phyloP scores from a whole-genome alignment of 1,140 invertebrate species.

The Eriocheir sinensis region DNA sequence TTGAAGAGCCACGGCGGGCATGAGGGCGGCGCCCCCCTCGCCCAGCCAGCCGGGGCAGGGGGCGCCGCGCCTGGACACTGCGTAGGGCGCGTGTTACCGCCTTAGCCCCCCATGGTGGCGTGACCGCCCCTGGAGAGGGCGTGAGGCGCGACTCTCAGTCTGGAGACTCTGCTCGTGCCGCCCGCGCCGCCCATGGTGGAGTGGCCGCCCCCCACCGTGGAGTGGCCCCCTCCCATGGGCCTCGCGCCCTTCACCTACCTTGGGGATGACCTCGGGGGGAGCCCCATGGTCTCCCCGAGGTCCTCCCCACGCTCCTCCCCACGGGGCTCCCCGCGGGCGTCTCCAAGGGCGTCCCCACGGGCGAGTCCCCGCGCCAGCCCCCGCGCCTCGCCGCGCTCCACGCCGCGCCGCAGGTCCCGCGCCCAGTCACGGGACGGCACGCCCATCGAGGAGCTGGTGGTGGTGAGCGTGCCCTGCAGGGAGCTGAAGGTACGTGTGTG shows the following conservation, averaged over 20 bases:
- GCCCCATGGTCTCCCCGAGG: constrained; percentile 47
- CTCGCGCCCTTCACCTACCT: constrained; percentile 68
- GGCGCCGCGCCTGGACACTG: neutral
- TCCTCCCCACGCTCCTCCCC: constrained; percentile 46
- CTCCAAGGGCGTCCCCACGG: constrained; percentile 66
- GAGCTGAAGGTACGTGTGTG: constrained; percentile 75
- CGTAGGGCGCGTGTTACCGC: neutral
- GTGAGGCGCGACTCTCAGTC: neutral
- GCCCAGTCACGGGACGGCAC: constrained; percentile 69
- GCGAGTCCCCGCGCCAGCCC: constrained; percentile 60
- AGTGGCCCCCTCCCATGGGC: constrained; percentile 50
- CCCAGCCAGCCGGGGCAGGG: neutral
- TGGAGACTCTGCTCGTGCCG: neutral
- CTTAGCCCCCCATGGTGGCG: neutral
- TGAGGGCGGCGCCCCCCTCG: neutral
- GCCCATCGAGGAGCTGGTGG: constrained; percentile 74
- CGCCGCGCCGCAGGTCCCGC: constrained; percentile 65
- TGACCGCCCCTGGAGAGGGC: neutral
- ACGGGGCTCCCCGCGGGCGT: constrained; percentile 47
- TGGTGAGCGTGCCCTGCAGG: constrained; percentile 77
- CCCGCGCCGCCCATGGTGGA: neutral
- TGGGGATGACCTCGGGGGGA: constrained; percentile 47
- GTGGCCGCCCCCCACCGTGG: constrained; percentile 50
- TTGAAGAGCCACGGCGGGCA: neutral
- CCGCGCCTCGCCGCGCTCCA: constrained; percentile 61